phyloP scores from a whole-genome alignment of 2,888 invertebrate species.

The Drosophila affinis region DNA sequence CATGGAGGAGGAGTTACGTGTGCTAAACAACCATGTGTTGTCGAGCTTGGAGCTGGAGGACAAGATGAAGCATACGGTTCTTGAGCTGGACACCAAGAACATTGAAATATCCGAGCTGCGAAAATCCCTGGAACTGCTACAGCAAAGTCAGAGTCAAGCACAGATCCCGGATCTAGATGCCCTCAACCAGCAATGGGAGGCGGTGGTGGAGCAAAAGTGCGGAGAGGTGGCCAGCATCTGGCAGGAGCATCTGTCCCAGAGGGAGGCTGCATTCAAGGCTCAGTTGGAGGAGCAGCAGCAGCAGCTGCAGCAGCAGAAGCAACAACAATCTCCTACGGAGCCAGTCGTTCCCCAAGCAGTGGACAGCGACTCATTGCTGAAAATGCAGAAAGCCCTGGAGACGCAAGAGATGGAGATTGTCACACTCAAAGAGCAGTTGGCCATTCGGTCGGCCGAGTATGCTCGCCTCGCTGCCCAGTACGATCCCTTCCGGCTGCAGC shows the following conservation, averaged over 20 bases:
- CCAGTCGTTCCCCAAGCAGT: neutral
- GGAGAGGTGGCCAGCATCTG: slow-evolving; percentile 88
- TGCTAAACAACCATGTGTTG: slow-evolving; percentile 83
- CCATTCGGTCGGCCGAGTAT: slow-evolving; percentile 86
- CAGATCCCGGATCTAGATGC: slow-evolving; percentile 37
- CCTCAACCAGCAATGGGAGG: slow-evolving; percentile 84
- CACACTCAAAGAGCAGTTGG: slow-evolving; percentile 88
- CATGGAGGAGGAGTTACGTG: slow-evolving; percentile 83
- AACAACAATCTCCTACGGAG: neutral
- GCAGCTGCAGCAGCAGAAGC: neutral
- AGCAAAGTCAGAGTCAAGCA: slow-evolving; percentile 44
- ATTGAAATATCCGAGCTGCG: slow-evolving; percentile 82
- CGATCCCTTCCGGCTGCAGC: slow-evolving; percentile 82
- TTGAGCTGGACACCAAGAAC: slow-evolving; percentile 82
- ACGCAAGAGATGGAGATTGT: slow-evolving; percentile 90
- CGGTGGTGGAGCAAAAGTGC: slow-evolving; percentile 87
- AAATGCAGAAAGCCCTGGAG: slow-evolving; percentile 86
- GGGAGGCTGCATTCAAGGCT: slow-evolving; percentile 86
- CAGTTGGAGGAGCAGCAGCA: slow-evolving; percentile 47
- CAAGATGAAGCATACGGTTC: slow-evolving; percentile 77
- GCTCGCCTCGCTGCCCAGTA: slow-evolving; percentile 84
- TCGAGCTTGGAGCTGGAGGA: slow-evolving; percentile 81
- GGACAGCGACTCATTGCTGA: slow-evolving; percentile 63
- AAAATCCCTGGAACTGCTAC: slow-evolving; percentile 68
- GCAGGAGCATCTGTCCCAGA: slow-evolving; percentile 88